Conservation (phyloP, 2,113 vertebrate species). For the Oreochromis tanganicae region DNA sequence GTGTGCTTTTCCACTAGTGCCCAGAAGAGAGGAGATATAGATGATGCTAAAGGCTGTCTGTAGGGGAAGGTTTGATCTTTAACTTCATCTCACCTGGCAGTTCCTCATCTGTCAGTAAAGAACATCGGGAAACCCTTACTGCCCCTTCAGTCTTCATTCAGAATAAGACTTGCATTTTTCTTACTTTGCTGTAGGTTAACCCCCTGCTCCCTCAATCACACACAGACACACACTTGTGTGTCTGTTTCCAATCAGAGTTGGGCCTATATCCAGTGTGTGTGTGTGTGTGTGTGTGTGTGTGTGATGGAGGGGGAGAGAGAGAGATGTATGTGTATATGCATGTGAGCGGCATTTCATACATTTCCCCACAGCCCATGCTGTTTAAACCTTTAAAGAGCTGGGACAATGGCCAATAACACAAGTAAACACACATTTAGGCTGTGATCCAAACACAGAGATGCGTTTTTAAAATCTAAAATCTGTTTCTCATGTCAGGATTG, state of each 20-base stretch:
- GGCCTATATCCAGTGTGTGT: constrained; percentile 11
- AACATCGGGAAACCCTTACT: not conserved
- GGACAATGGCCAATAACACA: not conserved
- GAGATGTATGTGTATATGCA: not conserved
- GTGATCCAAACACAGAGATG: not conserved
- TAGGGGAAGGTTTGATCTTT: not conserved
- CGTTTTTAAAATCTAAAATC: not conserved
- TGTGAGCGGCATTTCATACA: not conserved
- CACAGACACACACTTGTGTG: not conserved
- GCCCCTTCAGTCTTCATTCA: not conserved
- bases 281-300: not conserved
- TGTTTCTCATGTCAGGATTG: not conserved
- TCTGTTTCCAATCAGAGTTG: constrained; percentile 56
- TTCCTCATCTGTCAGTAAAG: constrained; percentile 6
- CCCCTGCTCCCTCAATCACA: not conserved
- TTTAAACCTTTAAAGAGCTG: not conserved
- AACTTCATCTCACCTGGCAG: not conserved
- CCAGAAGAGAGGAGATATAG: not conserved
- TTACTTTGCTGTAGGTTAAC: constrained; percentile 30
- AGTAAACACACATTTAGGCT: not conserved
- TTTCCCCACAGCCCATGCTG: not conserved
- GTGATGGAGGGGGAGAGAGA: not conserved
- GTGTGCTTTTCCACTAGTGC: not conserved
- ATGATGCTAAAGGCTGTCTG: not conserved
- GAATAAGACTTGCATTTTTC: not conserved